phyloP scores from a whole-genome alignment of 2,888 invertebrate genomes.

The Plutella xylostella region DNA sequence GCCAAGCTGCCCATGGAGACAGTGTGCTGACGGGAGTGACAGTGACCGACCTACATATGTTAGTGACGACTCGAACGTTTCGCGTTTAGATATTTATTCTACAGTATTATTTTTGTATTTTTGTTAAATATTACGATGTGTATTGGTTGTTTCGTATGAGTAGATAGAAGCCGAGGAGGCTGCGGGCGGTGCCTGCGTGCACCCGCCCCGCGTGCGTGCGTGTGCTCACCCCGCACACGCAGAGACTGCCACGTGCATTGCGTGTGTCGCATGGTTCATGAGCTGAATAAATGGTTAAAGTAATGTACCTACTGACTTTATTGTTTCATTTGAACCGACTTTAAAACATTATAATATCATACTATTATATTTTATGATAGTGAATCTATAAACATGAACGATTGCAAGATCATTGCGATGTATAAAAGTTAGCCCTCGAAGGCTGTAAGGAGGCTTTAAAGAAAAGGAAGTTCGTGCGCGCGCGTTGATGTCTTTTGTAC shows the following conservation, averaged over 20 bases:
- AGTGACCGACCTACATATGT: constrained; percentile 2
- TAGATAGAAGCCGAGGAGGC: constrained; percentile 16
- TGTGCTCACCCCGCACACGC: neutral
- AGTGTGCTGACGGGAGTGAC: constrained; percentile 40
- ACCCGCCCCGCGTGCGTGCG: constrained; percentile 16
- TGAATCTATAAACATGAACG: too few species aligned
- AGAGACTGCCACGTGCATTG: neutral
- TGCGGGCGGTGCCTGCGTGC: constrained; percentile 12
- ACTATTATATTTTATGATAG: too few species aligned
- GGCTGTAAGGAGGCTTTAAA: too few species aligned
- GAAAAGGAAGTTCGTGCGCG: constrained; percentile 14
- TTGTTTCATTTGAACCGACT: too few species aligned
- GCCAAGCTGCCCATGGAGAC: constrained; percentile 72
- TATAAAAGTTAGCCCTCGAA: too few species aligned
- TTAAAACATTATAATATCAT: neutral
- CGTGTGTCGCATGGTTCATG: neutral
- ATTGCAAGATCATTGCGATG: too few species aligned
- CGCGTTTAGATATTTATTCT: constrained; percentile 39
- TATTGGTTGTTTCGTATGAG: constrained; percentile 19
- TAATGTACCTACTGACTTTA: neutral
- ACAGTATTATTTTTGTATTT: constrained; percentile 59
- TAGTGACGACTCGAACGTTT: constrained; percentile 24
- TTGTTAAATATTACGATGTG: constrained; percentile 33
- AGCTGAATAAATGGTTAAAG: constrained; percentile 5
- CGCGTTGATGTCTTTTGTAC: constrained; percentile 43